These are phyloP conservation scores for Myotis findleyi DNA, from an alignment of 2,797 vertebrate species.

Conservation along the genomic window DNA sequence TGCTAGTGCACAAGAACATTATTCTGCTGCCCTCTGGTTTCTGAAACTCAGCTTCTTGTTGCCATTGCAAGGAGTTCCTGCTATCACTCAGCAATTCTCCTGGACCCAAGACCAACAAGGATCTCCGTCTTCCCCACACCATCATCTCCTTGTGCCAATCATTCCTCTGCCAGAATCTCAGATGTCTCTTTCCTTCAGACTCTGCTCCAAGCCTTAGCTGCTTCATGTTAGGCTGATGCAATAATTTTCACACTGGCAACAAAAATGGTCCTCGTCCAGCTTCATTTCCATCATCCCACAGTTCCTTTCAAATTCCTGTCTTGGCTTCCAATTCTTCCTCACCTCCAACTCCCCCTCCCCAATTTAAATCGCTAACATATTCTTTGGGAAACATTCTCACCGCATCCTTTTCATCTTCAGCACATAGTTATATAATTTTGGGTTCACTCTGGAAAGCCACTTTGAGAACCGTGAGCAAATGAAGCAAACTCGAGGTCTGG, in stretches of 20 bases:
- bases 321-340: background rate
- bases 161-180: background rate
- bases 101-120: background rate
- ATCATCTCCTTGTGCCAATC: background rate
- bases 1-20: background rate
- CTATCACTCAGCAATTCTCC: background rate
- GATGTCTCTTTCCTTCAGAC: background rate
- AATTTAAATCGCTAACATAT: background rate
- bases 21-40: constrained; percentile 42
- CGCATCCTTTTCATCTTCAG: background rate
- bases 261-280: background rate
- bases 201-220: background rate
- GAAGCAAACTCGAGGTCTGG: background rate
- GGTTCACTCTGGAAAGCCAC: background rate
- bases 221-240: background rate
- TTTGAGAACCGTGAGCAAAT: constrained; percentile 21
- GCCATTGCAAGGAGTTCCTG: background rate
- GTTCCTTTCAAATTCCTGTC: constrained; percentile 10
- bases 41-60: background rate
- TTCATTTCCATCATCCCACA: background rate
- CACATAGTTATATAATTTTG: background rate
- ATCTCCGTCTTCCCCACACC: background rate
- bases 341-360: too few relatives aligned
- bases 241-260: background rate
- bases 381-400: constrained; percentile 1